Evolutionary conservation across 2,113 vertebrate genomes (phyloP).

Genomic region (Gallinago jamesoni): DNA sequence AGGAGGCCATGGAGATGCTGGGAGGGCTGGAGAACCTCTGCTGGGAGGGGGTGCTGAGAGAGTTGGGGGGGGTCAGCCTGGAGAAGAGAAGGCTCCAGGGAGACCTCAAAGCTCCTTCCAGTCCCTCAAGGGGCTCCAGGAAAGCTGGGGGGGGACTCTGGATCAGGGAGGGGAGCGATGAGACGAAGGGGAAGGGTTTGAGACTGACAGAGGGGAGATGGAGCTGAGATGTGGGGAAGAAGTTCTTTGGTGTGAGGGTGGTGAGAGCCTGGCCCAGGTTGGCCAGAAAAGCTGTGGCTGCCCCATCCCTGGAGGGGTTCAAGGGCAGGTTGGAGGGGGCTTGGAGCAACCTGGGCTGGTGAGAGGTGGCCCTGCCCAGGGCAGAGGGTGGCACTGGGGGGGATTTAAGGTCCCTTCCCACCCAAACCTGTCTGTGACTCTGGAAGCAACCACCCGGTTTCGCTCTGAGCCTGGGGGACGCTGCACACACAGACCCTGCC

Average conservation of each 20-base stretch:
- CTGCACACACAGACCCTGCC: neutral
- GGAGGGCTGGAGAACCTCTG: neutral
- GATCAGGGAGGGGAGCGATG: too few species aligned
- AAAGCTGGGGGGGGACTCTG: too few species aligned
- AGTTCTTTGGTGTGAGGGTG: too few species aligned
- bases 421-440: neutral
- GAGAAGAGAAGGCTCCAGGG: neutral
- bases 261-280: too few species aligned
- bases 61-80: neutral
- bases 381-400: neutral
- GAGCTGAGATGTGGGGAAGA: too few species aligned
- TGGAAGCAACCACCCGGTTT: too few species aligned
- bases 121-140: too few species aligned
- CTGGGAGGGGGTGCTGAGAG: neutral
- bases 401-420: neutral
- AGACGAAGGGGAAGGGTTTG: too few species aligned
- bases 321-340: neutral
- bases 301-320: neutral
- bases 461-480: too few species aligned
- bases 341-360: neutral
- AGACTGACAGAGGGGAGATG: too few species aligned
- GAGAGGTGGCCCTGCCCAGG: neutral
- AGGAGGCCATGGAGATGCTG: neutral
- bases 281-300: too few species aligned
- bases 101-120: neutral